These are phyloP conservation scores for Acheta domesticus DNA, from an alignment of 2,888 invertebrate genomes.

Conservation along the genomic window DNA sequence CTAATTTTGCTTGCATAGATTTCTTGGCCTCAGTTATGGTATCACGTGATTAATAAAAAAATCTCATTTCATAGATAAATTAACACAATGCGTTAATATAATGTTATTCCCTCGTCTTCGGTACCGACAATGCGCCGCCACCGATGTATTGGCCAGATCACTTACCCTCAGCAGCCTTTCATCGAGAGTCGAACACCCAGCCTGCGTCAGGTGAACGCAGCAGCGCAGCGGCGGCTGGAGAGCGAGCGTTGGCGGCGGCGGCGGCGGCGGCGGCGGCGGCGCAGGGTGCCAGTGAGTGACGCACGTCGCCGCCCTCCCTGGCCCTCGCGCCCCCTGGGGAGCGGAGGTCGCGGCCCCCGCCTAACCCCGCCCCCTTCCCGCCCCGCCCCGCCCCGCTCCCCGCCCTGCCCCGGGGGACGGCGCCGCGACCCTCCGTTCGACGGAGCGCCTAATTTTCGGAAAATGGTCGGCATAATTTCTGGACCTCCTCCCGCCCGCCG, in stretches of 20 bases:
- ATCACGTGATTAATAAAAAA: too few relatives aligned
- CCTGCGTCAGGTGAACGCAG: not conserved
- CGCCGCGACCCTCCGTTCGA: not conserved
- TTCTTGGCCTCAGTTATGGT: too few relatives aligned
- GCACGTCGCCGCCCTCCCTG: not conserved
- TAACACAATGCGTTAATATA: too few relatives aligned
- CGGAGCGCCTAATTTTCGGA: not conserved
- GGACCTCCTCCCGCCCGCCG: not conserved
- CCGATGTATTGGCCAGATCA: too few relatives aligned
- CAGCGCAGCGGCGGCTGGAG: too few relatives aligned
- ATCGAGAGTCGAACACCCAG: too few relatives aligned
- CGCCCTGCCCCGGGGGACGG: not conserved
- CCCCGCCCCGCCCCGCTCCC: not conserved
- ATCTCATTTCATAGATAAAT: too few relatives aligned
- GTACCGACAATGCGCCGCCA: not conserved
- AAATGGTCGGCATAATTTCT: constrained; percentile 10
- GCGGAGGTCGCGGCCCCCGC: not conserved
- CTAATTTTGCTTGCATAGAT: too few relatives aligned
- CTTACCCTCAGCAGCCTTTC: not conserved
- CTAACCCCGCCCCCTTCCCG: not conserved
- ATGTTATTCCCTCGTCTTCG: too few relatives aligned
- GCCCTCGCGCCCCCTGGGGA: not conserved
- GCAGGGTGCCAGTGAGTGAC: not conserved
- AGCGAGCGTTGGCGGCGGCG: not conserved
- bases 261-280: too few relatives aligned